A percentile compares a stretch with the other conserved stretches of the same genome.
These are phyloP conservation scores for Carduelis carduelis DNA, from an alignment of 2,797 vertebrate genomes.

Conservation along the genomic window DNA sequence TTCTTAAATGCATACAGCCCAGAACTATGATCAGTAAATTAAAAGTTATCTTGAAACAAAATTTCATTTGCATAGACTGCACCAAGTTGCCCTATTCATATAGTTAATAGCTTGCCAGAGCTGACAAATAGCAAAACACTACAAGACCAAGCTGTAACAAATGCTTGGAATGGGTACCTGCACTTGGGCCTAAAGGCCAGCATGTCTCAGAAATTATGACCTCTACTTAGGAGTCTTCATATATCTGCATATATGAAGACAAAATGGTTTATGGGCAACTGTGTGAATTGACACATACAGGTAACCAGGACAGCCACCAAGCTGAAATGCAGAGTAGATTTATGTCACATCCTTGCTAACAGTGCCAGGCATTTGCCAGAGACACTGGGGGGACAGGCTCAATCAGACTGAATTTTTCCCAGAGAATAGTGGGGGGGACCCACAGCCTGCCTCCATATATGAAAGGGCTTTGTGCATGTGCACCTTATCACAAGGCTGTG, in stretches of 20 bases:
- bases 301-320: background rate
- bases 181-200: background rate
- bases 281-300: background rate
- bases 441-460: background rate
- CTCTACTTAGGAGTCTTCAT: background rate
- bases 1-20: background rate
- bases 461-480: background rate
- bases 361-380: background rate
- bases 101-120: background rate
- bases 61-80: background rate
- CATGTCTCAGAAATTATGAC: background rate
- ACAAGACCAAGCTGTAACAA: background rate
- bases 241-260: background rate
- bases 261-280: background rate
- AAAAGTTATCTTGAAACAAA: background rate
- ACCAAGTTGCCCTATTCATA: background rate
- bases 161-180: background rate
- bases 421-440: too few species aligned
- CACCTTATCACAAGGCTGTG: background rate
- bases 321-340: background rate
- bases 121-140: background rate
- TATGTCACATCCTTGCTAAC: background rate
- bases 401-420: background rate
- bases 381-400: fast-evolving
- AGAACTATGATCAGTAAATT: background rate